phyloP scores from a whole-genome alignment of 2,113 vertebrate species.

The Hippocampus comes region DNA sequence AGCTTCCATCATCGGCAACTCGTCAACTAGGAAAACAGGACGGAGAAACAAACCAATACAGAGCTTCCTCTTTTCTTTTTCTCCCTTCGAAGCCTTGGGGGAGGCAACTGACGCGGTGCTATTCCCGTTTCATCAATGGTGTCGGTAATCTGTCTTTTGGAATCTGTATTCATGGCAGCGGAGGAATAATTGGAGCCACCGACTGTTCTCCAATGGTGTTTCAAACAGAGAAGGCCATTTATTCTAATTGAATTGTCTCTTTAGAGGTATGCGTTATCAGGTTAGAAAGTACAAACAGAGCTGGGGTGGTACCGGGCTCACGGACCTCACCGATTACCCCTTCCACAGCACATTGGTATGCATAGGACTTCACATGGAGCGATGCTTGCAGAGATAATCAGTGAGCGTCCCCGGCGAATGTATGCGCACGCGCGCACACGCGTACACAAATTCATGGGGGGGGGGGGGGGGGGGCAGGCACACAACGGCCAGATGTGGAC shows the following conservation, averaged over 20 bases:
- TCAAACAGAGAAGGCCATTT: constrained; percentile 30
- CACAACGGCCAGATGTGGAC: no score
- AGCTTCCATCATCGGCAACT: neutral
- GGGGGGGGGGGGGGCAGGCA: no score
- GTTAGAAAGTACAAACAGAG: constrained; percentile 34
- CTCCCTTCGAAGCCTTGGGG: neutral
- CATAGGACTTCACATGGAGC: constrained; percentile 14
- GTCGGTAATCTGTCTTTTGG: neutral
- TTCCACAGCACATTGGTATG: constrained; percentile 20
- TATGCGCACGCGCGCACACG: neutral
- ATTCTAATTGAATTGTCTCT: constrained; percentile 38
- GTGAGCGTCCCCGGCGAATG: neutral
- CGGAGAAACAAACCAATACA: neutral
- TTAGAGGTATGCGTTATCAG: constrained; percentile 32
- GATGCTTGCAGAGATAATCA: constrained; percentile 12
- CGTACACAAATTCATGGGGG: constrained; percentile 2
- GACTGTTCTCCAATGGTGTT: constrained; percentile 17
- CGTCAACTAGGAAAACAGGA: neutral
- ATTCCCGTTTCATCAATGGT: neutral
- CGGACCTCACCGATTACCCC: constrained; percentile 15
- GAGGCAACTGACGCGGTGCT: neutral
- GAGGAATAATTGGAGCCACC: constrained; percentile 16
- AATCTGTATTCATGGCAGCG: constrained; percentile 16
- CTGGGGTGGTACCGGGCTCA: constrained; percentile 28
- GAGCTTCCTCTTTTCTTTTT: neutral